Percentiles rank a stretch among this genome's conserved stretches.
Evolutionary conservation across 92 coral and sea anemone genomes (phyloP).

Genomic region (Parazoanthus atlanticus): DNA sequence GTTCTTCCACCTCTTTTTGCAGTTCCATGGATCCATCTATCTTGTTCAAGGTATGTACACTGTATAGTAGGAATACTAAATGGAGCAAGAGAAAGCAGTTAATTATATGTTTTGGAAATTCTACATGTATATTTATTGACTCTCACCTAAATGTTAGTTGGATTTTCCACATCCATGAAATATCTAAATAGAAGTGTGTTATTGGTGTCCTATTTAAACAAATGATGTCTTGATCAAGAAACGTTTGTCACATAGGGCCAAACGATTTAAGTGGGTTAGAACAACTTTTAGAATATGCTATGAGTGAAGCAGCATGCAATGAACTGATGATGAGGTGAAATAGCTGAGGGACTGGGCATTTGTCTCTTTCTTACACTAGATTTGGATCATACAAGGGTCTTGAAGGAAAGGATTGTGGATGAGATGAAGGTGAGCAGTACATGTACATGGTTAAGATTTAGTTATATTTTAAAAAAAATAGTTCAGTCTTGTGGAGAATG

Average conservation of each 20-base stretch:
- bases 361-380: conserved; percentile 50
- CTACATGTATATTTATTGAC: too few species aligned
- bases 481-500: too few species aligned
- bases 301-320: neutral
- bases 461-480: too few species aligned
- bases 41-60: conserved; percentile 98
- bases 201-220: too few species aligned
- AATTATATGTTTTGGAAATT: too few species aligned
- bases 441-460: neutral
- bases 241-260: too few species aligned
- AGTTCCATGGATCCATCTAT: conserved; percentile 89
- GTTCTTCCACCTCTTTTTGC: conserved; percentile 74
- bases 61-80: too few species aligned
- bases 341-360: neutral
- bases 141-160: neutral
- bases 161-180: too few species aligned
- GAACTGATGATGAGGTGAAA: neutral
- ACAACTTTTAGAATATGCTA: neutral
- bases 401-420: conserved; percentile 66
- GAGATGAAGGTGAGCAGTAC: conserved; percentile 73
- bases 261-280: too few species aligned
- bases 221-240: too few species aligned
- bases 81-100: neutral
- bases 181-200: too few species aligned
- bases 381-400: conserved; percentile 73